A percentile compares a stretch with the other conserved stretches of the same genome.
Conservation (phyloP, 2,888 invertebrate species). For the Rugalucina vietnamica region DNA sequence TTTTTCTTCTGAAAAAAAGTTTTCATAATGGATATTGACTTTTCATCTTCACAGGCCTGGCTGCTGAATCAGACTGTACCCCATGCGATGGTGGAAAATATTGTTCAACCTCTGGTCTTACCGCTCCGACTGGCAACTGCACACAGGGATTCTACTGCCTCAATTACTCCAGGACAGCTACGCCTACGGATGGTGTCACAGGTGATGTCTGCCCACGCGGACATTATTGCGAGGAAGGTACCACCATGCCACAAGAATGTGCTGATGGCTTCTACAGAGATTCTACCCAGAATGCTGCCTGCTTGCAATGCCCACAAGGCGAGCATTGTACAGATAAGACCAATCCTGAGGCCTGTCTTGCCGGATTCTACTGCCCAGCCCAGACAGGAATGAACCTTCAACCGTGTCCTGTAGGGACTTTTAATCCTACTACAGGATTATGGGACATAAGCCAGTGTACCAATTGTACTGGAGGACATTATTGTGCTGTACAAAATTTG, state of each 20-base stretch:
- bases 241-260: conserved; percentile 73
- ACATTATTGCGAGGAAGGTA: conserved; percentile 77
- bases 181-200: background rate
- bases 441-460: conserved; percentile 76
- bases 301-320: conserved; percentile 76
- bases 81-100: conserved; percentile 79
- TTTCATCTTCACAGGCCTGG: conserved; percentile 67
- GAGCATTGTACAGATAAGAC: conserved; percentile 77
- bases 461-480: conserved; percentile 79
- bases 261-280: conserved; percentile 75
- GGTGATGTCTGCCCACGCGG: conserved; percentile 69
- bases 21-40: too few species aligned
- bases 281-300: conserved; percentile 68
- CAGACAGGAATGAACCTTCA: conserved; percentile 77
- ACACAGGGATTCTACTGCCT: conserved; percentile 75
- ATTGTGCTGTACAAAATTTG: conserved; percentile 75
- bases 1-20: too few species aligned
- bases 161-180: conserved; percentile 39
- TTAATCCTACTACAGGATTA: conserved; percentile 71
- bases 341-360: conserved; percentile 75
- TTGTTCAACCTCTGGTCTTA: conserved; percentile 76
- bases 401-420: conserved; percentile 80
- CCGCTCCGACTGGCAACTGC: conserved; percentile 73
- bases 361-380: conserved; percentile 78
- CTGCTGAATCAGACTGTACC: conserved; percentile 71